phyloP scores from a whole-genome alignment of 1,140 invertebrate genomes.

The Dreissena rostriformis region DNA sequence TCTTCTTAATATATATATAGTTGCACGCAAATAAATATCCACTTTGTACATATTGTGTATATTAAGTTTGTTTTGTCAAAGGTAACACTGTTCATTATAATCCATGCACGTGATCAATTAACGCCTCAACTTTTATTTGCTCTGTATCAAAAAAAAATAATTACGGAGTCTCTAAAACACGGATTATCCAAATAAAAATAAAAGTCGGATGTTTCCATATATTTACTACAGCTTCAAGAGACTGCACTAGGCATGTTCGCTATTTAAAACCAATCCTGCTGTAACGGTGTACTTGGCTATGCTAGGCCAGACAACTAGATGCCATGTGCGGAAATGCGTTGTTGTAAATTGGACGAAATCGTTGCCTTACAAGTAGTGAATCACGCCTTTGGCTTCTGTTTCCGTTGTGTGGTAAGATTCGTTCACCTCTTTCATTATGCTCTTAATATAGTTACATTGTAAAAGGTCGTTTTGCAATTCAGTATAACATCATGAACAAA shows the following conservation, averaged over 20 bases:
- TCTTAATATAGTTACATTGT: too few species aligned
- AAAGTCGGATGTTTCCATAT: too few species aligned
- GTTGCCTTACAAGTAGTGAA: constrained; percentile 69
- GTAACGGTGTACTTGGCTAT: constrained; percentile 69
- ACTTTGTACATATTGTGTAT: too few species aligned
- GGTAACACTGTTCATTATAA: neutral
- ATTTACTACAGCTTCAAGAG: neutral
- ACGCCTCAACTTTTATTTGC: neutral
- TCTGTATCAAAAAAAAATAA: neutral
- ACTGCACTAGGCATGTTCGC: neutral
- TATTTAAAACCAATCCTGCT: constrained; percentile 52
- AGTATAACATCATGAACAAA: neutral
- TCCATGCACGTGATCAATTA: neutral
- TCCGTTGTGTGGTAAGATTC: constrained; percentile 67
- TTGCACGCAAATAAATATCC: too few species aligned
- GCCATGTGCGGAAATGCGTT: constrained; percentile 64
- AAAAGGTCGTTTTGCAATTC: neutral
- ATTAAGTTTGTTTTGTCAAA: too few species aligned
- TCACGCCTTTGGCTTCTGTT: constrained; percentile 68
- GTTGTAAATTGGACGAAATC: constrained; percentile 69
- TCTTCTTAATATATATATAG: too few species aligned
- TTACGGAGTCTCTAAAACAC: neutral
- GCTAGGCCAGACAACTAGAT: constrained; percentile 59
- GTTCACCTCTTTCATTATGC: neutral
- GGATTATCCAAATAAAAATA: too few species aligned